phyloP scores from a whole-genome alignment of 1,140 invertebrate genomes.

The Campoletis sonorensis region DNA sequence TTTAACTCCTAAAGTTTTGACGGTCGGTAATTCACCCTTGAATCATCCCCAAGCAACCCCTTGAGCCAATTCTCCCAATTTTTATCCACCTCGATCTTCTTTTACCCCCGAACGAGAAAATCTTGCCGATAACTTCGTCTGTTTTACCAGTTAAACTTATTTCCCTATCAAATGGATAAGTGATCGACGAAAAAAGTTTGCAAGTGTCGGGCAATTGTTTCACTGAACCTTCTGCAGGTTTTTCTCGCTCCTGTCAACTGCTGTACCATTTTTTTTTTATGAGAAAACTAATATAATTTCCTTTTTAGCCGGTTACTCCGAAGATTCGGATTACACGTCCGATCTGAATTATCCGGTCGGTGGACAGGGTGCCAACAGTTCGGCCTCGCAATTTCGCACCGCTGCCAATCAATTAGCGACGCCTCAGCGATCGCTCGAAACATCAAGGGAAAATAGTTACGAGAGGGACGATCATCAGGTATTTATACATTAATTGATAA shows the following conservation, averaged over 20 bases:
- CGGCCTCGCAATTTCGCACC: conserved; percentile 88
- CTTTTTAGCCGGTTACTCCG: conserved; percentile 94
- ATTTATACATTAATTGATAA: neutral
- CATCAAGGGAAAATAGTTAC: conserved; percentile 89
- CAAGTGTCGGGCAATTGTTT: neutral
- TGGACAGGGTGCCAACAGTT: conserved; percentile 90
- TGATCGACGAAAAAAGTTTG: neutral
- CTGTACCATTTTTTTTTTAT: neutral
- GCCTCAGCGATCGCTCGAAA: conserved; percentile 87
- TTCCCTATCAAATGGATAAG: neutral
- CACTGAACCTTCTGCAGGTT: neutral
- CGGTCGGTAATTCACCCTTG: conserved; percentile 31
- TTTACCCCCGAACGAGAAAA: neutral
- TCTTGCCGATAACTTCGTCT: neutral
- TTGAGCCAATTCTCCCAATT: neutral
- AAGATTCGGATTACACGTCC: conserved; percentile 97
- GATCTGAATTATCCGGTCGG: conserved; percentile 95
- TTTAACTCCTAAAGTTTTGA: neutral
- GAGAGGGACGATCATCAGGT: conserved; percentile 84
- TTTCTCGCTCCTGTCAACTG: neutral
- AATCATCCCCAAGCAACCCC: neutral
- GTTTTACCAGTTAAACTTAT: conserved; percentile 15
- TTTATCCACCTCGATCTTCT: neutral
- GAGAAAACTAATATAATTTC: conserved; percentile 6
- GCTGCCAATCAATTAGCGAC: conserved; percentile 87